These are phyloP conservation scores for Saimiri boliviensis DNA, from an alignment of 2,113 vertebrate species.

Conservation along the genomic window DNA sequence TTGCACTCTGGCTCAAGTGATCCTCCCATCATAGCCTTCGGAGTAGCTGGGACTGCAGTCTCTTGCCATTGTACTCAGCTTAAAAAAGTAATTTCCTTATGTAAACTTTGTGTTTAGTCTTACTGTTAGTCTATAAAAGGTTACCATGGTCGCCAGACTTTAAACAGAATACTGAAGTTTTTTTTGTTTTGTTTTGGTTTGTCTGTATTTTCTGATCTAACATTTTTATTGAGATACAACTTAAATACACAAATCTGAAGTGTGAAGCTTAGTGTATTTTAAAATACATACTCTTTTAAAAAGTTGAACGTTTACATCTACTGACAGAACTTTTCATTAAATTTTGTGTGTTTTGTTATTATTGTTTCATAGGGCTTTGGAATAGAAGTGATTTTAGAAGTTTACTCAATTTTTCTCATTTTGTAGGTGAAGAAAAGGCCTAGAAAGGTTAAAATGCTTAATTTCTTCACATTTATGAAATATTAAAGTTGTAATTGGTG, in stretches of 20 bases:
- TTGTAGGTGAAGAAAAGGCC: neutral
- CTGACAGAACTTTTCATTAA: neutral
- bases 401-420: neutral
- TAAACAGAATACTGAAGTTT: neutral
- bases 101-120: neutral
- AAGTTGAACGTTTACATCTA: neutral
- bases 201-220: neutral
- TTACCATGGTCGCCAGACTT: neutral
- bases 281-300: neutral
- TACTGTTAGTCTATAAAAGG: neutral
- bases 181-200: conserved; percentile 29
- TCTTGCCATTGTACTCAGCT: neutral
- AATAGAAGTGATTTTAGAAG: neutral
- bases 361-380: neutral
- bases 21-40: neutral
- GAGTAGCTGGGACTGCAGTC: neutral
- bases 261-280: conserved; percentile 7
- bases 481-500: neutral
- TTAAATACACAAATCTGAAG: neutral
- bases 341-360: conserved; percentile 3
- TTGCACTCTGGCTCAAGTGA: neutral
- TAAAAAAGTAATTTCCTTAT: neutral
- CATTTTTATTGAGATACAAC: neutral
- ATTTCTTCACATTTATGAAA: conserved; percentile 5
- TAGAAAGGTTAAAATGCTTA: conserved; percentile 1